phyloP scores from a whole-genome alignment of 64 coral and sea anemone species.

The Hydrozoanthus tunicans region DNA sequence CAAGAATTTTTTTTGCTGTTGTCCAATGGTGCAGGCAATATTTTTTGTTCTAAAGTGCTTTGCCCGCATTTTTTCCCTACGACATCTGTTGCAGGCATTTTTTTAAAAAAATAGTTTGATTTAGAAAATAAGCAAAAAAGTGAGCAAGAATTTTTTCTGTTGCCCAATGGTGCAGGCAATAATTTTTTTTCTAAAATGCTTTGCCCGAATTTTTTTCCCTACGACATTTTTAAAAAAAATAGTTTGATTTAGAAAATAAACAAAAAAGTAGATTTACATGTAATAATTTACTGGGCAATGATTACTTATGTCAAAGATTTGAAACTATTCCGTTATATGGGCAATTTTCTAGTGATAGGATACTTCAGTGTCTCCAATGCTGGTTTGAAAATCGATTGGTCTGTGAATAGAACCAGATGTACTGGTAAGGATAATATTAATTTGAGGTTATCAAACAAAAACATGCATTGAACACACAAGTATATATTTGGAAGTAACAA shows the following conservation, averaged over 20 bases:
- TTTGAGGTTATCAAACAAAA: background rate
- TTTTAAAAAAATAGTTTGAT: background rate
- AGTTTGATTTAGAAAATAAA: too few relatives aligned
- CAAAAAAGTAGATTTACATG: background rate
- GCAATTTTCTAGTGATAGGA: conserved; percentile 26
- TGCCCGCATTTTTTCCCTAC: conserved; percentile 10
- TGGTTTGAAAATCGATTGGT: conserved; percentile 32
- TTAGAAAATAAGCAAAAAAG: background rate
- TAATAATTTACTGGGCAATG: conserved; percentile 2
- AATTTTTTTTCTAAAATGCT: background rate
- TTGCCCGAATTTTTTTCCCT: conserved; percentile 4
- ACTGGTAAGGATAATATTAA: conserved; percentile 20
- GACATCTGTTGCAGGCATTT: background rate
- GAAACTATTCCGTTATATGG: background rate
- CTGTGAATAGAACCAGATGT: conserved; percentile 29
- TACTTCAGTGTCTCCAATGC: background rate
- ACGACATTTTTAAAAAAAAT: background rate
- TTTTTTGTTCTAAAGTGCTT: background rate
- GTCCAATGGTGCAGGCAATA: conserved; percentile 30
- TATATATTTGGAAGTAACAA: conserved; percentile 29
- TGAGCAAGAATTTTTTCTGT: background rate
- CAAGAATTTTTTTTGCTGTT: background rate
- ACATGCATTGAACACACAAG: conserved; percentile 8
- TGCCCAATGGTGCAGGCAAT: conserved; percentile 32
- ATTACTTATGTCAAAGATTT: conserved; percentile 11